Conservation (phyloP, 2,888 invertebrate genomes). For the Hypena proboscidalis region DNA sequence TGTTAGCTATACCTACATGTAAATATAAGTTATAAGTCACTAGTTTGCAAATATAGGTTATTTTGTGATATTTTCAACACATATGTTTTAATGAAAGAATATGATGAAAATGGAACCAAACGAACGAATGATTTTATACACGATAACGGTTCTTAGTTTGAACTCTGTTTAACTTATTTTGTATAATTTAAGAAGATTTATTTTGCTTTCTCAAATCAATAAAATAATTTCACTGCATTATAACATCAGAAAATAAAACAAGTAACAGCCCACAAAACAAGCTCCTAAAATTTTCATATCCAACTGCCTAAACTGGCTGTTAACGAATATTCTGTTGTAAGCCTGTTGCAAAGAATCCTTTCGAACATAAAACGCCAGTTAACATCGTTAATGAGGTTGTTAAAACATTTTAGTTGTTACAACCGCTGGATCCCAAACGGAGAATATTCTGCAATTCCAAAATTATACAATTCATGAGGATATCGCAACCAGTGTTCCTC, state of each 20-base stretch:
- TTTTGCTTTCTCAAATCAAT: too few species aligned
- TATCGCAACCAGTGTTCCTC: slow-evolving; percentile 19
- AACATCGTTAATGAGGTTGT: slow-evolving; percentile 37
- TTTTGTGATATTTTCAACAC: too few species aligned
- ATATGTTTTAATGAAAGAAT: too few species aligned
- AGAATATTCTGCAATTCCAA: slow-evolving; percentile 25
- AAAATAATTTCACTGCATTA: too few species aligned
- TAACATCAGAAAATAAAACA: slow-evolving; percentile 16
- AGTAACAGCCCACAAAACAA: slow-evolving; percentile 21
- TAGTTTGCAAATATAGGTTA: too few species aligned
- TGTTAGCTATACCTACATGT: too few species aligned
- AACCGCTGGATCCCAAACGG: slow-evolving; percentile 8
- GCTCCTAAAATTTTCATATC: slow-evolving; percentile 35
- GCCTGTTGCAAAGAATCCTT: slow-evolving; percentile 34
- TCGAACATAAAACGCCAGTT: slow-evolving; percentile 35
- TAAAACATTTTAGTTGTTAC: slow-evolving; percentile 39
- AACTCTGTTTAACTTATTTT: too few species aligned
- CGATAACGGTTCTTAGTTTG: too few species aligned
- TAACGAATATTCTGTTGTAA: slow-evolving; percentile 35
- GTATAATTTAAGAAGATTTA: too few species aligned
- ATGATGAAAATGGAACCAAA: too few species aligned
- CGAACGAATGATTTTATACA: too few species aligned
- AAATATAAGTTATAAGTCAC: too few species aligned
- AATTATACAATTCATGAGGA: slow-evolving; percentile 30
- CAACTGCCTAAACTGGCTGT: slow-evolving; percentile 28